phyloP scores from a whole-genome alignment of 2,113 vertebrate species.

The Poecilia latipinna region DNA sequence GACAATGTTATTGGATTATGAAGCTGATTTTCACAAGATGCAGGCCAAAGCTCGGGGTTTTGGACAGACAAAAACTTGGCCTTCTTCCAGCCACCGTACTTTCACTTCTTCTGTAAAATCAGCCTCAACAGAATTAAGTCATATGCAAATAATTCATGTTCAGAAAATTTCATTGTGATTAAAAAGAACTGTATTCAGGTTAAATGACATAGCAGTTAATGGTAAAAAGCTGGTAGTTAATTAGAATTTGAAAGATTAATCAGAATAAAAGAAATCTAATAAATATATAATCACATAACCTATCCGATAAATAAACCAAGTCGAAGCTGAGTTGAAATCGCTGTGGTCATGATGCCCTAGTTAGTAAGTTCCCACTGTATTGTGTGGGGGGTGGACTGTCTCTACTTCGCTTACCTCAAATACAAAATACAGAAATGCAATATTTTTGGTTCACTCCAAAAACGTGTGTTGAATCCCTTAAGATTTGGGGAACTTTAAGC shows the following conservation, averaged over 20 bases:
- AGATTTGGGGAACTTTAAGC: too few species aligned
- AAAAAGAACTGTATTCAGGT: background rate
- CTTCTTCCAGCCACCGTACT: conserved; percentile 32
- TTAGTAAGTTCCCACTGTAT: background rate
- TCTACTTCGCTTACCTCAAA: background rate
- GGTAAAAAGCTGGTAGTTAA: background rate
- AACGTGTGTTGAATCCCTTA: too few species aligned
- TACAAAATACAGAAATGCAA: background rate
- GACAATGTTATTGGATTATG: conserved; percentile 58
- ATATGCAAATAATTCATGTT: background rate
- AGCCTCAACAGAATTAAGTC: background rate
- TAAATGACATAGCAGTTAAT: background rate
- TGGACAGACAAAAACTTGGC: conserved; percentile 29
- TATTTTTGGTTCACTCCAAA: too few species aligned
- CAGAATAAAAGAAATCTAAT: background rate
- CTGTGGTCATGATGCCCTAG: background rate
- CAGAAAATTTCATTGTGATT: background rate
- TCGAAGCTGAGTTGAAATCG: background rate
- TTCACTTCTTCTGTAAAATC: background rate
- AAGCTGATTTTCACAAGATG: background rate
- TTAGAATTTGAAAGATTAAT: background rate
- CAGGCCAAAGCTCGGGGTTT: background rate
- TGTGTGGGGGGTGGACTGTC: too few species aligned
- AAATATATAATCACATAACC: background rate
- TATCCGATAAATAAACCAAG: background rate